Evolutionary conservation across 2,888 invertebrate genomes (phyloP), one percentile per base, ranked within the genome.

Genomic region (Parasteatoda lunata): DNA sequence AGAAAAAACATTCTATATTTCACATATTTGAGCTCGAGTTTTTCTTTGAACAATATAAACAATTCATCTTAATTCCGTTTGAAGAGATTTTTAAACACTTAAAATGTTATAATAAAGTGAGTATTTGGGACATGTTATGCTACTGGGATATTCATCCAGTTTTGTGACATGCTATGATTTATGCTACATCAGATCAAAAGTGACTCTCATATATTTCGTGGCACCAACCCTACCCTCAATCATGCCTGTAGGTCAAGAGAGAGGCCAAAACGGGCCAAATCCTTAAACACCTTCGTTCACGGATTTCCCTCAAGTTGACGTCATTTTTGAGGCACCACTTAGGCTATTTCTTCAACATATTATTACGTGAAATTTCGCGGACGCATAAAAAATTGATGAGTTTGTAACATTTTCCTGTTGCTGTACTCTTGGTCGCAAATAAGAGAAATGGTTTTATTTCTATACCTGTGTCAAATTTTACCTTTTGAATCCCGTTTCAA

Each of bases 161-260:
- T 71, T 13, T n/a, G 54, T 59, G 70, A 79, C 78, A 79, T 48
- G 71, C 48, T 59, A 64, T 79, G 78, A 79, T 79, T 79, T 79
- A 79, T 77, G 51, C 51, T 9, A 45, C 52, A 15, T 64, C 64
- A 70, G 78, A 79, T 79, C 15, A 71, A 59, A 79, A 71, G 66
- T 47, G n/a, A 47, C 65, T 64, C 51, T 72, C n/a, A 30, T 30
- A 30, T 30, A 30, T 30, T 30, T 30, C 2, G 30, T 30, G 30
- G 49, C 64, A n/a, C 49, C 65, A 76, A 76, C 77, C 66, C 77
- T 77, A 77, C 68, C 51, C 77, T 69, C 59, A 47, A 75, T 75
- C 47, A 49, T 69, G 13, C 47, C 45, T 13, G 59, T 54, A 71
- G 78, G 78, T 79, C 78, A 79, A 79, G 77, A 30, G 65, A 68